Base-by-base conservation (phyloP, 2,888 invertebrate species). In the Stenurella melanura region DNA sequence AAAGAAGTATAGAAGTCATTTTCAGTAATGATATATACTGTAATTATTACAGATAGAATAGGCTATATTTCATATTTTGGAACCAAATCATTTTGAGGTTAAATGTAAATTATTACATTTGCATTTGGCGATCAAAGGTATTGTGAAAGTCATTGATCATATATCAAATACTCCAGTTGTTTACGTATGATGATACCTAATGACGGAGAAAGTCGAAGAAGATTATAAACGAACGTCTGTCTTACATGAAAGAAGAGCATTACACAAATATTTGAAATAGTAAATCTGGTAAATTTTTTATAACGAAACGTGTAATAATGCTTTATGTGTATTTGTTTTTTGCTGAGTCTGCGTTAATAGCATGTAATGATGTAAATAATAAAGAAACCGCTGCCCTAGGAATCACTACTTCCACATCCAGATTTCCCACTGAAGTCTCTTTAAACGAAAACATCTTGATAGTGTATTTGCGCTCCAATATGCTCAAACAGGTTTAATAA, bases 61-160 rank as follows among this genome's bases (percentile, higher is more conserved):
- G n/a, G n/a, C n/a, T 67, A 54, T 54, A 26, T 50, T 67, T 54
- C 21, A 67, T n/a, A 21, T 60, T 69, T 57, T 56, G n/a, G 19
- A 38, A 34, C 12, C 12, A 34, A 64, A 19, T 19, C 9, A 21
- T n/a, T 42, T 11, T 42, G n/a, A 18, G 50, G 58, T 61, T 21
- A 60, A 60, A 70, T 70, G 70, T 19, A 70, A 60, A 70, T 70
- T 21, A 10, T 10, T 15, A 42, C 26, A 7, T 1, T 60, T 17
- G 17, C 38, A 54, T 56, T 42, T 69, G 58, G 21, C 19, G 18
- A 60, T 61, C 38, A 19, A 50, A 19, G 21, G 18, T n/a, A 17
- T 60, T 61, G 70, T 70, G 70, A 70, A 70, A 70, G 70, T 50
- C 19, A 61, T 60, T 60, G 60, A 11, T 60, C n/a, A 70, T 21